phyloP scores from a whole-genome alignment of 2,797 vertebrate genomes.

The Chiroxiphia lanceolata region DNA sequence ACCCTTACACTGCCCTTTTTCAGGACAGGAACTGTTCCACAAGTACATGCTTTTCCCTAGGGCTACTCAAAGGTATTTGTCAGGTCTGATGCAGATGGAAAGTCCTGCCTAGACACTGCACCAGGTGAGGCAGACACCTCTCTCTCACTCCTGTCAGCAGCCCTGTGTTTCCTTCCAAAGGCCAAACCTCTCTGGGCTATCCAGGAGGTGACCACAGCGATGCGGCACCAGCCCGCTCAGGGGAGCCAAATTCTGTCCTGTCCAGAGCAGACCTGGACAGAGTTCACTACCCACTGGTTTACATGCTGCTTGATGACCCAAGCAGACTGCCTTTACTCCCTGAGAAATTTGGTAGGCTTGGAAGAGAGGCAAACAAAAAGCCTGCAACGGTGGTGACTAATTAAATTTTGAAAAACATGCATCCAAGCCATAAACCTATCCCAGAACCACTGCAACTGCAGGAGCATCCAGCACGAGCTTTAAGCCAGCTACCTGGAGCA shows the following conservation, averaged over 20 bases:
- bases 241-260: neutral
- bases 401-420: neutral
- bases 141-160: neutral
- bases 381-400: neutral
- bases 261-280: neutral
- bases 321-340: neutral
- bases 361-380: neutral
- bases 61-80: neutral
- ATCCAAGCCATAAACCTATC: neutral
- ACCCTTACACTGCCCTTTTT: neutral
- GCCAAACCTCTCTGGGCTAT: neutral
- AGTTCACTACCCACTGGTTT: neutral
- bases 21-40: neutral
- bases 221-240: rapidly evolving
- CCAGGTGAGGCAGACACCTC: neutral
- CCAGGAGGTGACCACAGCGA: rapidly evolving
- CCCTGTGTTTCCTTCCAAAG: neutral
- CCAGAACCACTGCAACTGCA: neutral
- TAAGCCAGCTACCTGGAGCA: neutral
- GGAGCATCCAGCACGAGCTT: neutral
- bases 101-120: neutral
- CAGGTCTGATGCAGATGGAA: neutral
- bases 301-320: neutral
- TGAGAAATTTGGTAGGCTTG: neutral
- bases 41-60: neutral